phyloP scores from a whole-genome alignment of 2,888 invertebrate species.

The Dendrolimus houi region DNA sequence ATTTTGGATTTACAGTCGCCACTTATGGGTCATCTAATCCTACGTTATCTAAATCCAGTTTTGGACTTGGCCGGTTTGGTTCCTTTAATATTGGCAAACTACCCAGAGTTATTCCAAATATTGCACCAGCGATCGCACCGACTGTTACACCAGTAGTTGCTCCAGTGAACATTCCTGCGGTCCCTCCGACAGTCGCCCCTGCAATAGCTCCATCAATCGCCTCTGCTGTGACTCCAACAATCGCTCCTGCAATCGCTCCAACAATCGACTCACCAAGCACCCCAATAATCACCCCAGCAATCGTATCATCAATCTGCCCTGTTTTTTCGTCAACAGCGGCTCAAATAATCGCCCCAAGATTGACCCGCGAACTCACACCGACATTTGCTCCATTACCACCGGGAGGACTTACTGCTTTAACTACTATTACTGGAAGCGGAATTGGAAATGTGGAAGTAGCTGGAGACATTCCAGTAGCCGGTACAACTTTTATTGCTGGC shows the following conservation, averaged over 20 bases:
- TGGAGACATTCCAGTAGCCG: conserved; percentile 25
- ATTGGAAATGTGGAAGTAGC: conserved; percentile 20
- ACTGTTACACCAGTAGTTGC: too few species aligned
- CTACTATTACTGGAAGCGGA: conserved; percentile 21
- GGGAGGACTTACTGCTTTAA: conserved; percentile 3
- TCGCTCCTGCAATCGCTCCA: too few species aligned
- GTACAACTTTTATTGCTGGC: conserved; percentile 24
- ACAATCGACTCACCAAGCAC: background rate
- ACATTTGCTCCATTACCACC: background rate
- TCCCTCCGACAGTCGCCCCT: background rate
- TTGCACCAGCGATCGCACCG: too few species aligned
- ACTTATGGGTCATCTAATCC: too few species aligned
- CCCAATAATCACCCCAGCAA: background rate
- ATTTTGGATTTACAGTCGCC: too few species aligned
- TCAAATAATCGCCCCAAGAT: background rate
- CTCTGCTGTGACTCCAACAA: background rate
- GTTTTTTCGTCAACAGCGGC: background rate
- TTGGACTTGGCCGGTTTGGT: too few species aligned
- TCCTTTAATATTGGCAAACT: too few species aligned
- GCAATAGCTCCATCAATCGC: background rate
- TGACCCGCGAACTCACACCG: background rate
- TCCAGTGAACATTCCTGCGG: too few species aligned
- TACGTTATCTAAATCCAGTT: too few species aligned
- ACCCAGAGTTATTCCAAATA: too few species aligned
- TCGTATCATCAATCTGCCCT: background rate